Evolutionary conservation across 2,797 vertebrate species (phyloP), one percentile per base, ranked within the genome.

Genomic region (Adrianichthys oophorus): DNA sequence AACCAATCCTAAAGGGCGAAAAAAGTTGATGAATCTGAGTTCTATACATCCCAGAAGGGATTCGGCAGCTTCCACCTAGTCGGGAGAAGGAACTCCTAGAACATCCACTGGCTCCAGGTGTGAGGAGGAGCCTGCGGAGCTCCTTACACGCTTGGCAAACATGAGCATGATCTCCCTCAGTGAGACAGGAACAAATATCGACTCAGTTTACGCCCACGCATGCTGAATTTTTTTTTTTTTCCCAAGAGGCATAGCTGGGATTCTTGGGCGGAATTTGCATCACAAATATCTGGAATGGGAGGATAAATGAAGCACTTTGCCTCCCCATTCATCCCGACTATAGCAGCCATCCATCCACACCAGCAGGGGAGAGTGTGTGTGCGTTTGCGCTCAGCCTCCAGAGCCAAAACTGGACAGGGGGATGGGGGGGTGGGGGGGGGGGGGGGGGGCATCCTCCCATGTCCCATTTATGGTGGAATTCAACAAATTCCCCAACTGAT

Each of bases 251-350:
- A 84, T 70, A 62, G 80, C 80, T 79, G 16, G n/a, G 77, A 87
- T 84, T 87, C 81, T 62, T 74, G 57, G 56, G 53, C 62, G 41
- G 15, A 43, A 89, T 90, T 86, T 86, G 85, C 87, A 87, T 90
- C 77, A 78, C 88, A 87, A 81, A 88, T 82, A 73, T 84, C 71
- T 76, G n/a, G 61, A 78, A 83, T 64, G 70, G 69, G 70, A 73
- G 80, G 81, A 86, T 84, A 82, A 82, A 83, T 80, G 70, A 86
- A 52, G 12, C 60, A 65, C 68, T 72, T 59, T 56, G 53, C 49
- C 43, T 46, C 15, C 51, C 59, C 53, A 59, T 79, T 75, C 80
- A 71, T 50, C 26, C 67, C 7, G 10, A 37, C 26, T 37, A 53
- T 47, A 59, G 68, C 77, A 70, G 12, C 53, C 65, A 56, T 70